Percentiles rank a stretch among this genome's conserved stretches.
Evolutionary conservation across 2,113 vertebrate genomes (phyloP).

Genomic region (Blennius ocellaris): DNA sequence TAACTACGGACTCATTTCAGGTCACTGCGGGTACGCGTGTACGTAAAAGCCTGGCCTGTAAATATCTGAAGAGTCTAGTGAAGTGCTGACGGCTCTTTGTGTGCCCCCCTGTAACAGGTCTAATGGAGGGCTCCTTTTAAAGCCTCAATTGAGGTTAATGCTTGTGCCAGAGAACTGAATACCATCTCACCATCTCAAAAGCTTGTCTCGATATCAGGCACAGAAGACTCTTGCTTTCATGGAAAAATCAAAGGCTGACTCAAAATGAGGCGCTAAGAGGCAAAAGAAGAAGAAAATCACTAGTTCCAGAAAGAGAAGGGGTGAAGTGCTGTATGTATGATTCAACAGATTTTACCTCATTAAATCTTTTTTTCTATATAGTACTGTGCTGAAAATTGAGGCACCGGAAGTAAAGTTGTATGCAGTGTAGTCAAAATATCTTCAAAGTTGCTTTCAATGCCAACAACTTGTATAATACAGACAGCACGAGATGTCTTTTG

Average conservation of each 20-base stretch:
- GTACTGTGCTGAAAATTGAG: not conserved
- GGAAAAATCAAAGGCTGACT: conserved; percentile 2
- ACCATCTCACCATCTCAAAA: conserved; percentile 2
- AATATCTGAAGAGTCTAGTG: conserved; percentile 50
- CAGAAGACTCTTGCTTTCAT: not conserved
- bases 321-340: not conserved
- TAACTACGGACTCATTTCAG: conserved; percentile 33
- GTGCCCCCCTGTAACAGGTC: conserved; percentile 18
- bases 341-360: not conserved
- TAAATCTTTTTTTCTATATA: not conserved
- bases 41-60: conserved; percentile 65
- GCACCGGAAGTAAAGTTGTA: not conserved
- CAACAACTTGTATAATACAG: not conserved
- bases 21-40: conserved; percentile 17
- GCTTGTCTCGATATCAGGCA: not conserved
- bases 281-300: not conserved
- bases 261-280: not conserved
- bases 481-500: too few species aligned
- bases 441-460: not conserved
- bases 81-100: conserved; percentile 14
- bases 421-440: not conserved
- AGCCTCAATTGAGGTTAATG: conserved; percentile 23
- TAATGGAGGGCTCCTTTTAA: conserved; percentile 16
- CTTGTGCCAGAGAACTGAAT: conserved; percentile 38
- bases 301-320: not conserved